Evolutionary conservation across 2,888 invertebrate species (phyloP).

Genomic region (Criorhina ranunculi): DNA sequence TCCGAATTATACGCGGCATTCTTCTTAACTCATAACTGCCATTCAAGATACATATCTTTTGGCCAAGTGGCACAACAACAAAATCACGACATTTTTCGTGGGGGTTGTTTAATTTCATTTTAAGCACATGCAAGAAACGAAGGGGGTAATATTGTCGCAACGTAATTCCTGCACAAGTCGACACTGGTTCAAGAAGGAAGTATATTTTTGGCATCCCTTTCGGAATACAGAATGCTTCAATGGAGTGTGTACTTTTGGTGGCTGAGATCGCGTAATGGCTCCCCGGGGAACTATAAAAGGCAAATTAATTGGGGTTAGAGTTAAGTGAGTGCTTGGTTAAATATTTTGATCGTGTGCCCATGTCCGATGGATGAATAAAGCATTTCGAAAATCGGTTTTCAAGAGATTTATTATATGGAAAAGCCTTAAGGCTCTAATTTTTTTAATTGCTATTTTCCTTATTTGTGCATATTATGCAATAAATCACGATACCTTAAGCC

Average conservation of each 20-base stretch:
- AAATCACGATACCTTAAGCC: too few relatives aligned
- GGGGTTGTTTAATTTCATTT: slow-evolving; percentile 75
- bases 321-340: slow-evolving; percentile 79
- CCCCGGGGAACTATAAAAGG: slow-evolving; percentile 84
- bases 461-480: background rate
- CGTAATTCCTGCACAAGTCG: slow-evolving; percentile 64
- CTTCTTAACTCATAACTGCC: slow-evolving; percentile 70
- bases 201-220: slow-evolving; percentile 53
- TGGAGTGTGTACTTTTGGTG: slow-evolving; percentile 40
- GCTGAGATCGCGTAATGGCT: slow-evolving; percentile 80
- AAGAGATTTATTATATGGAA: slow-evolving; percentile 51
- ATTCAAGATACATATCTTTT: slow-evolving; percentile 69
- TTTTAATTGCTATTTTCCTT: slow-evolving; percentile 23
- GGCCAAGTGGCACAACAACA: slow-evolving; percentile 65
- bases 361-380: slow-evolving; percentile 45
- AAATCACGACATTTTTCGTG: slow-evolving; percentile 62
- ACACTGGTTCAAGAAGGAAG: slow-evolving; percentile 43
- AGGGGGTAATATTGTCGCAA: slow-evolving; percentile 60
- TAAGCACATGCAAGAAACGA: slow-evolving; percentile 67
- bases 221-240: slow-evolving; percentile 37
- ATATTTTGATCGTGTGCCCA: slow-evolving; percentile 69
- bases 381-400: slow-evolving; percentile 49
- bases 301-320: slow-evolving; percentile 84
- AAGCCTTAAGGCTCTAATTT: slow-evolving; percentile 16
- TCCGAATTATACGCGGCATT: slow-evolving; percentile 64